Evolutionary conservation across 2,888 invertebrate genomes (phyloP).

Genomic region (Napeogenes sylphis): DNA sequence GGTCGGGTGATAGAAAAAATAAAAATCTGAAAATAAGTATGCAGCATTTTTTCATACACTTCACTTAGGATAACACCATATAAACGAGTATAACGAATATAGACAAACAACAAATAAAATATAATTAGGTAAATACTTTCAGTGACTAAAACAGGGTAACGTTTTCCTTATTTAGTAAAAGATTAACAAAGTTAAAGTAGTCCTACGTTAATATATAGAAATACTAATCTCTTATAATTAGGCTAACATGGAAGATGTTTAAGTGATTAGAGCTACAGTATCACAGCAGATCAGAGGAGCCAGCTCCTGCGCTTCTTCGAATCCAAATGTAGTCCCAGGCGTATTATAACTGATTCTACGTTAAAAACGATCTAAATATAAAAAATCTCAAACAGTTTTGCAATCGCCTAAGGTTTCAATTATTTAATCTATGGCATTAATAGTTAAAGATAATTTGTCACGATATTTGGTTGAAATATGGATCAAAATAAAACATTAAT

Average conservation of each 20-base stretch:
- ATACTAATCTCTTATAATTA: conserved; percentile 71
- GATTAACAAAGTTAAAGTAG: conserved; percentile 69
- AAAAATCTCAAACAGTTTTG: background rate
- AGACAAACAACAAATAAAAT: conserved; percentile 64
- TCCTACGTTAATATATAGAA: conserved; percentile 68
- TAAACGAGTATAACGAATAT: conserved; percentile 66
- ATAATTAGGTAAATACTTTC: conserved; percentile 56
- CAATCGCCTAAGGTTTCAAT: conserved; percentile 15
- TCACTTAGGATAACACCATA: conserved; percentile 64
- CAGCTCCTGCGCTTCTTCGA: conserved; percentile 47
- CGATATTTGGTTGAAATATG: background rate
- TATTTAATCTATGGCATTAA: background rate
- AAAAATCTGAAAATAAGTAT: conserved; percentile 77
- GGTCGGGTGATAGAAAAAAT: conserved; percentile 74
- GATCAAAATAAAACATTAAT: conserved; percentile 1
- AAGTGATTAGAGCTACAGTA: conserved; percentile 71
- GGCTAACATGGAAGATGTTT: conserved; percentile 71
- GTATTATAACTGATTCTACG: background rate
- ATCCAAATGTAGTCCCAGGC: conserved; percentile 28
- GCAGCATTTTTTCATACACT: conserved; percentile 75
- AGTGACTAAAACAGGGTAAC: conserved; percentile 54
- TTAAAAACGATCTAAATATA: conserved; percentile 1
- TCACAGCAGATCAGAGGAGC: conserved; percentile 72
- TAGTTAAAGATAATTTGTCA: background rate
- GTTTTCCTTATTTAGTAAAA: conserved; percentile 67